A percentile compares a stretch with the other conserved stretches of the same genome.
Evolutionary conservation across 2,888 invertebrate genomes (phyloP).

Genomic region (Xestobium rufovillosum): DNA sequence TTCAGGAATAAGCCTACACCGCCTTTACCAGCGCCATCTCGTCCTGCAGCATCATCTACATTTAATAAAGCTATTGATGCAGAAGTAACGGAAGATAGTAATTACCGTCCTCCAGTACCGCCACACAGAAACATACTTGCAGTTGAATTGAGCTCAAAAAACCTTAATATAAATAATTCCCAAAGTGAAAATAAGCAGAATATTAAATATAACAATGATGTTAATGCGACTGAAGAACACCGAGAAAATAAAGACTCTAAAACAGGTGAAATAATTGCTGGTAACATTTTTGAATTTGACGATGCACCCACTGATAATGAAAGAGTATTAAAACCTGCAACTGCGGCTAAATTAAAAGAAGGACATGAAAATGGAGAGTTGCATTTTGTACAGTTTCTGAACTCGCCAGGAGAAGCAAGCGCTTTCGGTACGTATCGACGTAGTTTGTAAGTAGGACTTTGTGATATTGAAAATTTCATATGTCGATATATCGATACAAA

Average conservation of each 20-base stretch:
- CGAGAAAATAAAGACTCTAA: too few species aligned
- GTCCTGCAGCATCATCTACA: slow-evolving; percentile 27
- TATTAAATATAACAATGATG: too few species aligned
- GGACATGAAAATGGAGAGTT: slow-evolving; percentile 49
- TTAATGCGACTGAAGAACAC: too few species aligned
- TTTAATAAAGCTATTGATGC: slow-evolving; percentile 33
- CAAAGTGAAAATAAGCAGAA: too few species aligned
- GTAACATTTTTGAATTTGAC: slow-evolving; percentile 50
- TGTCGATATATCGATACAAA: too few species aligned
- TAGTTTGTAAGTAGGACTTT: slow-evolving; percentile 8
- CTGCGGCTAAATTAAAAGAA: slow-evolving; percentile 27
- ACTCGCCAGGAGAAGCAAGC: slow-evolving; percentile 33
- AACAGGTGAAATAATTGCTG: too few species aligned
- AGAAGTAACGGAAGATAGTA: slow-evolving; percentile 49
- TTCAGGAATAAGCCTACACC: slow-evolving; percentile 39
- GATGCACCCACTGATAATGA: slow-evolving; percentile 40
- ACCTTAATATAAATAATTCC: too few species aligned
- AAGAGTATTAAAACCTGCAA: slow-evolving; percentile 11
- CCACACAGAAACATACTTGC: slow-evolving; percentile 79
- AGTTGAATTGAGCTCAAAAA: too few species aligned
- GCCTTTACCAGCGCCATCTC: slow-evolving; percentile 46
- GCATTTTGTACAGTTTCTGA: slow-evolving; percentile 53
- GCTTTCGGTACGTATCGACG: slow-evolving; percentile 12
- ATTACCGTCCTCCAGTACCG: slow-evolving; percentile 84
- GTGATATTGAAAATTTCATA: too few species aligned